Percentiles rank a stretch among this genome's conserved stretches.
These are phyloP conservation scores for Mamestra configurata DNA, from an alignment of 1,140 invertebrate species.

Conservation along the genomic window DNA sequence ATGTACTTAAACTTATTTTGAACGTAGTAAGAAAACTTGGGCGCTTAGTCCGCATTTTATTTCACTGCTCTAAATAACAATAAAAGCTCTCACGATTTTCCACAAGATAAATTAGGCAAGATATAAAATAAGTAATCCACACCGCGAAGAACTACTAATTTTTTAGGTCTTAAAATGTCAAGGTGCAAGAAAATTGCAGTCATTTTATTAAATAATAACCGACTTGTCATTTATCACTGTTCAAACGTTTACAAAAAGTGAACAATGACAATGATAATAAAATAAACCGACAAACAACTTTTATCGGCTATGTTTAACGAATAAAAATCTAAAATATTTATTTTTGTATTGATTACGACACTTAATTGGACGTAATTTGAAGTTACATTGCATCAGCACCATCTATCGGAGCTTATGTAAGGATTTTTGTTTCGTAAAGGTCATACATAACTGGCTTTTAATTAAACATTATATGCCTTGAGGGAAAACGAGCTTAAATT, in stretches of 20 bases:
- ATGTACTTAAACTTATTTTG: too few species aligned
- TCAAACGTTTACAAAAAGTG: conserved; percentile 63
- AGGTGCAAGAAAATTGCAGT: conserved; percentile 62
- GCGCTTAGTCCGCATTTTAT: too few species aligned
- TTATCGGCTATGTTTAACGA: conserved; percentile 41
- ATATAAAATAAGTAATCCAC: conserved; percentile 23
- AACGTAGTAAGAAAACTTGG: too few species aligned
- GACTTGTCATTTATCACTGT: conserved; percentile 60
- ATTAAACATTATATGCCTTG: conserved; percentile 48
- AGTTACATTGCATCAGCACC: conserved; percentile 56
- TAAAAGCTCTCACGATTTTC: not conserved
- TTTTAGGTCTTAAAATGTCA: conserved; percentile 68
- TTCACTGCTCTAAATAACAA: not conserved
- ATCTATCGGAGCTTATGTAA: conserved; percentile 47
- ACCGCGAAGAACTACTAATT: conserved; percentile 57
- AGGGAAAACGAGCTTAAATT: conserved; percentile 47
- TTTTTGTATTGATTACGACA: conserved; percentile 25
- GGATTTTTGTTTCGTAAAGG: conserved; percentile 37
- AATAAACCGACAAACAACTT: conserved; percentile 53
- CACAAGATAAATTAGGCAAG: not conserved
- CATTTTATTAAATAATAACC: conserved; percentile 59
- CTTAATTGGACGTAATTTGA: conserved; percentile 52
- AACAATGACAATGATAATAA: conserved; percentile 47
- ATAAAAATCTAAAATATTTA: conserved; percentile 14
- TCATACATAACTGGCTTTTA: conserved; percentile 43